These are phyloP conservation scores for Morpho helenor DNA, from an alignment of 2,888 invertebrate genomes.

Conservation along the genomic window DNA sequence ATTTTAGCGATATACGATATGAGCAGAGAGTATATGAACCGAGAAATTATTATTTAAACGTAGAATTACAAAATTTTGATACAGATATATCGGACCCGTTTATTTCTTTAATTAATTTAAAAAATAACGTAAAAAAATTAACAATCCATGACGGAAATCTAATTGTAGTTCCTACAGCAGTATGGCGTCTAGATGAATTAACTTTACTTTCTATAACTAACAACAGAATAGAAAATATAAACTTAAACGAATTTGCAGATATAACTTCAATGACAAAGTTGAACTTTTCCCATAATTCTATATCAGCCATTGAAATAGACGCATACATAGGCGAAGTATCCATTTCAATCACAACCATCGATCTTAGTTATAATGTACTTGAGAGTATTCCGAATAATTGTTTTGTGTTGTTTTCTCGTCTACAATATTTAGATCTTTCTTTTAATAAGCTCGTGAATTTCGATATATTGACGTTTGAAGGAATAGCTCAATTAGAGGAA, in stretches of 20 bases:
- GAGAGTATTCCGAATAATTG: conserved; percentile 15
- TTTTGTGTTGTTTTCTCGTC: conserved; percentile 9
- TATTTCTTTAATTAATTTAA: not conserved
- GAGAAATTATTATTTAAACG: conserved; percentile 1
- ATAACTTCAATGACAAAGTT: conserved; percentile 6
- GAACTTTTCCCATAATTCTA: conserved; percentile 18
- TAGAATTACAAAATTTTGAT: not conserved
- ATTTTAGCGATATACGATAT: no score
- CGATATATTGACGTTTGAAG: conserved; percentile 23
- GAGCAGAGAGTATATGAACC: no score
- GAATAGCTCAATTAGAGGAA: conserved; percentile 12
- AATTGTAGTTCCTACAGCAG: conserved; percentile 9
- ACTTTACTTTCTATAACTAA: conserved; percentile 8
- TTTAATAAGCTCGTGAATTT: conserved; percentile 13
- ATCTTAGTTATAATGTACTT: conserved; percentile 20
- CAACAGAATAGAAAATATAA: conserved; percentile 13
- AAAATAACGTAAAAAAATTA: conserved; percentile 7
- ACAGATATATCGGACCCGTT: conserved; percentile 3
- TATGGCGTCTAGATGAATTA: conserved; percentile 8
- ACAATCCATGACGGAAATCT: conserved; percentile 12
- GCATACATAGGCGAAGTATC: not conserved
- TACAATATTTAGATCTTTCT: conserved; percentile 20
- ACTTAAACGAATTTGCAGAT: conserved; percentile 5
- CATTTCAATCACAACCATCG: conserved; percentile 9
- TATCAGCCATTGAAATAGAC: conserved; percentile 10